Evolutionary conservation across 2,888 invertebrate species (phyloP).

Genomic region (Tetranychus piercei): DNA sequence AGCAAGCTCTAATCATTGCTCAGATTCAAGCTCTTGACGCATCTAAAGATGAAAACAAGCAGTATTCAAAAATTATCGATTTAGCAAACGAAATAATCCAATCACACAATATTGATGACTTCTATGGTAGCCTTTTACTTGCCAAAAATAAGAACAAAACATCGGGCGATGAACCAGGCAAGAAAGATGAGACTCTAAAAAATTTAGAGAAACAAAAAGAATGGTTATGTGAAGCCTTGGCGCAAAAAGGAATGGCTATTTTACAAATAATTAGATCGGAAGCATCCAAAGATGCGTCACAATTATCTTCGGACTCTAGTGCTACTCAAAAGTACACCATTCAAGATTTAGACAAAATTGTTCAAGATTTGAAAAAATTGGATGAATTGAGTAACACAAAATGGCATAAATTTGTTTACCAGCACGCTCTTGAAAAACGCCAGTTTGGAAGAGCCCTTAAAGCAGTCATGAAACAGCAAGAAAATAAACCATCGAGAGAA

Average conservation of each 20-base stretch:
- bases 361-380: slow-evolving; percentile 57
- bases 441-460: slow-evolving; percentile 67
- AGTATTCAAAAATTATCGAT: slow-evolving; percentile 39
- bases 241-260: slow-evolving; percentile 49
- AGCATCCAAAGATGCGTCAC: too few relatives aligned
- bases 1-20: slow-evolving; percentile 32
- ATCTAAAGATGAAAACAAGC: slow-evolving; percentile 30
- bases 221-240: slow-evolving; percentile 57
- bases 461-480: slow-evolving; percentile 51
- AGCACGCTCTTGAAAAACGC: slow-evolving; percentile 54
- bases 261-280: slow-evolving; percentile 41
- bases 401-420: slow-evolving; percentile 39
- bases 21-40: slow-evolving; percentile 56
- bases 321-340: not conserved
- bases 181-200: not conserved
- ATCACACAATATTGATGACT: slow-evolving; percentile 53
- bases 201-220: slow-evolving; percentile 53
- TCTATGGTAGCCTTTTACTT: slow-evolving; percentile 43
- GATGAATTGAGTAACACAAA: slow-evolving; percentile 40
- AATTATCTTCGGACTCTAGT: not conserved
- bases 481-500: slow-evolving; percentile 59
- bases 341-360: slow-evolving; percentile 36
- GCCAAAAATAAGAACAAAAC: not conserved
- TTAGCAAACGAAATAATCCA: slow-evolving; percentile 48
- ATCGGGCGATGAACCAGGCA: not conserved